A percentile compares a stretch with the other conserved stretches of the same genome.
Conservation (phyloP, 2,888 invertebrate genomes). For the Saturnia pavonia region DNA sequence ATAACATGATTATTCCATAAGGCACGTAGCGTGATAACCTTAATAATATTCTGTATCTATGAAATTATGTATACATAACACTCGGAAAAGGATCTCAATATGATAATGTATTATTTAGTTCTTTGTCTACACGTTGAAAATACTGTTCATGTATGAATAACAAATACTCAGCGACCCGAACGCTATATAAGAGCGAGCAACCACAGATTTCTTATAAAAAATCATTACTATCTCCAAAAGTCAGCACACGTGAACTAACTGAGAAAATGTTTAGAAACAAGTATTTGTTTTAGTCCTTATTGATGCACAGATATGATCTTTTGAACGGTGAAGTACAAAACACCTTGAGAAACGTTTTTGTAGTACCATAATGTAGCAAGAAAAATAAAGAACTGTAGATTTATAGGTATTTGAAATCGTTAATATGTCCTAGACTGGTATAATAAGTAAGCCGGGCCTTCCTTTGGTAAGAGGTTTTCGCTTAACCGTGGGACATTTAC, state of each 20-base stretch:
- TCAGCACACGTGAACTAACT: slow-evolving; percentile 2
- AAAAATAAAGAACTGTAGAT: too few species aligned
- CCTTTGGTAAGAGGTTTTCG: too few species aligned
- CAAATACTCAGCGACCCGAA: neutral
- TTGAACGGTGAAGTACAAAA: neutral
- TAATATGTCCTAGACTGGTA: too few species aligned
- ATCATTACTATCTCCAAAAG: slow-evolving; percentile 9
- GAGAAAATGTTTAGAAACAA: neutral
- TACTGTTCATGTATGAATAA: neutral
- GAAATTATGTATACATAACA: neutral
- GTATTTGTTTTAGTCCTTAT: neutral
- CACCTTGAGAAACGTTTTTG: too few species aligned
- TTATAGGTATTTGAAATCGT: too few species aligned
- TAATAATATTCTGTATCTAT: neutral
- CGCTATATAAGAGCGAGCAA: neutral
- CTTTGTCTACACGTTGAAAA: neutral
- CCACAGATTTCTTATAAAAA: slow-evolving; percentile 2
- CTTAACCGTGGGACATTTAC: too few species aligned
- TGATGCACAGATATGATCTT: neutral
- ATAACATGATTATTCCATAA: neutral
- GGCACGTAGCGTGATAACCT: neutral
- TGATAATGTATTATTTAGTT: neutral
- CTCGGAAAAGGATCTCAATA: neutral
- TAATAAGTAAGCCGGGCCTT: too few species aligned
- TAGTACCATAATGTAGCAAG: too few species aligned